Evolutionary conservation across 1,140 invertebrate genomes (phyloP), one percentile per base, ranked within the genome.

Genomic region (Batillaria attramentaria): DNA sequence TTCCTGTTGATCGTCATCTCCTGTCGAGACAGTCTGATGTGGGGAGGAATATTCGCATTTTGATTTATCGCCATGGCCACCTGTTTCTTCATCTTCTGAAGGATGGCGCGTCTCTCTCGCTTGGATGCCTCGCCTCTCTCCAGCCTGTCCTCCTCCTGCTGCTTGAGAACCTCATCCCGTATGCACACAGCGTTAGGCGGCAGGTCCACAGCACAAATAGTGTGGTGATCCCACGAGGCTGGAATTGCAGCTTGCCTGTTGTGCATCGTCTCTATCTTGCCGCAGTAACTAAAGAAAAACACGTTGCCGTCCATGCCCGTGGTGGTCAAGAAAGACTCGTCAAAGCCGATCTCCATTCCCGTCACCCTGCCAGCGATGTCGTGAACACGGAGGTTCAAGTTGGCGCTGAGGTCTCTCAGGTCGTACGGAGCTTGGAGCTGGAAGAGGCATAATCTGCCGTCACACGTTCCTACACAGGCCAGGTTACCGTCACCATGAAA

Each of bases 221-320:
- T 54, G 39, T 60, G 73, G n/a, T 60, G 73, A 20, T 39, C n/a
- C 18, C 5, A 4, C 8, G 39, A 41, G 54, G 20, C 13, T n/a
- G 73, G 73, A 0, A 65, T 13, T 8, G 20, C 8, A n/a, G 50
- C 31, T 20, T 5, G 10, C 10, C 0, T 41, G 2, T 37, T 18
- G 33, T 24, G 2, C 18, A 35, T 24, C 37, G n/a, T 28, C 5
- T 50, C 20, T 13, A 75, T 3, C 20, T 39, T 18, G 4, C 57
- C 73, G 1, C 33, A 18, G 39, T 62, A 28, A 50, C 37, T 65
- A 39, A 75, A 62, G n/a, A 75, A 8, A 50, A 75, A 54, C 20
- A 75, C 42, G 37, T 81, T 81, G 16, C 80, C 80, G 54, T 81
- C 80, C 18, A 65, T 79, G 6, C 62, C 80, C 28, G 54, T 68